These are phyloP conservation scores for Macheiramphus alcinus DNA, from an alignment of 2,113 vertebrate genomes.

Conservation along the genomic window DNA sequence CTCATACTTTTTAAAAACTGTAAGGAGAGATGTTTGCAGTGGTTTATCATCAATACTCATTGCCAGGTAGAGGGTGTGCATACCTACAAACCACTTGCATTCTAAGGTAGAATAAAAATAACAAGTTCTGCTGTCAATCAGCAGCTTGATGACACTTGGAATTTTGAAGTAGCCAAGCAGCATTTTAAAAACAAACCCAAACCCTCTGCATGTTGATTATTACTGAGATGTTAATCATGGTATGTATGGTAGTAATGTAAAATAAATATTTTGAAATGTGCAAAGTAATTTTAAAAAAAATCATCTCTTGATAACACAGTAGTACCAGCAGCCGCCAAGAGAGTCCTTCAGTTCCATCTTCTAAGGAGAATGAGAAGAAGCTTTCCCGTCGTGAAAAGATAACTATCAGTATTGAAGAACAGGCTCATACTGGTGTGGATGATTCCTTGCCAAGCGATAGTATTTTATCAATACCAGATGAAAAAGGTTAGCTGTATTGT, in stretches of 20 bases:
- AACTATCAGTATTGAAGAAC: slow-evolving; percentile 81
- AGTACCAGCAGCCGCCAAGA: slow-evolving; percentile 74
- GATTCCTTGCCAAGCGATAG: slow-evolving; percentile 84
- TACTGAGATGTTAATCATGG: background rate
- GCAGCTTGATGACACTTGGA: background rate
- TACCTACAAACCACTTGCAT: background rate
- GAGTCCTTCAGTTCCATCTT: slow-evolving; percentile 72
- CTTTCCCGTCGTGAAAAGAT: slow-evolving; percentile 52
- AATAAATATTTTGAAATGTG: background rate
- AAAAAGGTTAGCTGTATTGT: slow-evolving; percentile 79
- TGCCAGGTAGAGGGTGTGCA: background rate
- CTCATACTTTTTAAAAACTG: background rate
- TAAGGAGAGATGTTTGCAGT: background rate
- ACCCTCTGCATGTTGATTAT: background rate
- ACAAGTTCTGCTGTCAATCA: background rate
- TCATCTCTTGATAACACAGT: slow-evolving; percentile 52
- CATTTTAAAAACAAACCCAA: background rate
- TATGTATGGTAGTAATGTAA: background rate
- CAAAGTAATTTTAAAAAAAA: background rate
- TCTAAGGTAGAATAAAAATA: background rate
- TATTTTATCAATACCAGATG: slow-evolving; percentile 78
- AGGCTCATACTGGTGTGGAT: slow-evolving; percentile 75
- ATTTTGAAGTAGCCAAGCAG: background rate
- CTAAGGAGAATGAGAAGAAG: slow-evolving; percentile 71
- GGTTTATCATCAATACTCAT: background rate